Evolutionary conservation across 2,888 invertebrate genomes (phyloP), one percentile per base, ranked within the genome.

Genomic region (Lacanobia wlatinum): DNA sequence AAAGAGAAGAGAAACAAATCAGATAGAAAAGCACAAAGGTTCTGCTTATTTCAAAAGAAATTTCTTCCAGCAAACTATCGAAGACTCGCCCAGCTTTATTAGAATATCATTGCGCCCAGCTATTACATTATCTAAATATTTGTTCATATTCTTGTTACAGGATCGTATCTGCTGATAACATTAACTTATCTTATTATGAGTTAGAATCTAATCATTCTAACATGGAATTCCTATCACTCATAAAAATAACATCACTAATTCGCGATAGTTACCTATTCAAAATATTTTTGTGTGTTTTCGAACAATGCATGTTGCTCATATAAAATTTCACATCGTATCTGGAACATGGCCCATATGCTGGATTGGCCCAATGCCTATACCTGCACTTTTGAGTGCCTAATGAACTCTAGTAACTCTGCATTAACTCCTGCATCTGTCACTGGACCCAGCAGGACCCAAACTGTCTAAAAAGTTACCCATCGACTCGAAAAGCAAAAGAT

Each of bases 141-240:
- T 21, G 10, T 61, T 40, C 12, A n/a, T 59, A 61, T 60, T 66
- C 67, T 43, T 67, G 40, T 55, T 18, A 67, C 14, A 46, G 4
- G 3, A 56, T 52, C 16, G 46, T 23, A 75, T 76, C 68, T 21
- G 21, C 21, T 21, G 56, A 75, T 69, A 74, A 12, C 23, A 9
- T 58, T 68, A n/a, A n/a, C 3, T 28, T 62, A 62, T 62, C 46
- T 40, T 3, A 2, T 3, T 48, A 58, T 58, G 58, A 21, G 40
- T 74, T 43, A 60, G 53, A 43, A 46, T 43, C 40, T 61, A 43
- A 43, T 28, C 50, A 21, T 73, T 65, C 40, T 60, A 48, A 58
- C 23, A 62, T 2, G 1, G 10, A 62, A 40, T 40, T 58, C 46
- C 9, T 62, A 16, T 62, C 46, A 52, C 14, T 18, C 61, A 61